phyloP scores from a whole-genome alignment of 2,888 invertebrate species.

The Girardia tigrina region DNA sequence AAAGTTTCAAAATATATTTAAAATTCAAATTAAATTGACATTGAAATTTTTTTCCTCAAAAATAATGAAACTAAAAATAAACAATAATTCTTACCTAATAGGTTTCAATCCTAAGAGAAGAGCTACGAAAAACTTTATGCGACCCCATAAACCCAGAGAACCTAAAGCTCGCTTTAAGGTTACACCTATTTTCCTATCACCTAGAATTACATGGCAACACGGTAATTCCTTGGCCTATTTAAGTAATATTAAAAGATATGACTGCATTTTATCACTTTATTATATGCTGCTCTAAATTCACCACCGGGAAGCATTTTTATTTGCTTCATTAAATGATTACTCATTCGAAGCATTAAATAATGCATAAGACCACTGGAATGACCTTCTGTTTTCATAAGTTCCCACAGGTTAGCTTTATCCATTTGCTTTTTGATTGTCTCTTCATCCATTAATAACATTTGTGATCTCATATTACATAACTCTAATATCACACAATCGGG shows the following conservation, averaged over 20 bases:
- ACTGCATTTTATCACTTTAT: slow-evolving; percentile 59
- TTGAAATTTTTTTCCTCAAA: too few species aligned
- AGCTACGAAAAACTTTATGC: slow-evolving; percentile 21
- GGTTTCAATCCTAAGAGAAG: slow-evolving; percentile 26
- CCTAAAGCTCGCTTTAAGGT: slow-evolving; percentile 29
- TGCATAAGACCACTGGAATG: slow-evolving; percentile 64
- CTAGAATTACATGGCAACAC: slow-evolving; percentile 15
- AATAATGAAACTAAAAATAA: too few species aligned
- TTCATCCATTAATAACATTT: slow-evolving; percentile 28
- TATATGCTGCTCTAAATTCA: slow-evolving; percentile 79
- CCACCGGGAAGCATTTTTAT: slow-evolving; percentile 96
- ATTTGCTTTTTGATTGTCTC: slow-evolving; percentile 5
- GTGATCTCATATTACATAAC: slow-evolving; percentile 25
- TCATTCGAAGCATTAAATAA: slow-evolving; percentile 67
- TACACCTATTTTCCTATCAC: slow-evolving; percentile 21
- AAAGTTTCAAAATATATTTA: too few species aligned
- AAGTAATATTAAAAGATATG: not conserved
- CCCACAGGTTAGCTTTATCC: not conserved
- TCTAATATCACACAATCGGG: slow-evolving; percentile 32
- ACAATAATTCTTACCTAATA: slow-evolving; percentile 30
- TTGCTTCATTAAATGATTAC: slow-evolving; percentile 78
- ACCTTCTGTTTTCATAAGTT: slow-evolving; percentile 29
- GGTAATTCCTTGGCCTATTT: slow-evolving; percentile 14
- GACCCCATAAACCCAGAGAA: slow-evolving; percentile 9
- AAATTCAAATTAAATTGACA: too few species aligned